Evolutionary conservation across 2,888 invertebrate genomes (phyloP), one percentile per base, ranked within the genome.

Genomic region (Hoplodrina blanda): DNA sequence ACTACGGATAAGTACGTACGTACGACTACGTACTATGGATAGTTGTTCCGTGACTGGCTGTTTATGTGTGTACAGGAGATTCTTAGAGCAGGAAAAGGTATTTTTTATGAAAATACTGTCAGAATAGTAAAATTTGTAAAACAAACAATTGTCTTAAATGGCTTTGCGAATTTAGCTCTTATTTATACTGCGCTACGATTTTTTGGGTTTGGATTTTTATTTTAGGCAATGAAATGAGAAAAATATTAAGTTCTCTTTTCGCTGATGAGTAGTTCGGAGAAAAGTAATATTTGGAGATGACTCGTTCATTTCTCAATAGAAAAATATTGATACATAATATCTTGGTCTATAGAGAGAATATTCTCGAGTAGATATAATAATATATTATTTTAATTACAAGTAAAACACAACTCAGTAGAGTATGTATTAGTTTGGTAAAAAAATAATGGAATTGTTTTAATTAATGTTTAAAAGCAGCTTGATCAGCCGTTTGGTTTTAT

Each of bases 61-160:
- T 25, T 25, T 25, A 25, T 25, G 25, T 25, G 25, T 2, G 25
- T 25, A 25, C 25, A 25, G 2, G 2, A 25, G 2, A 25, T 25
- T 25, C 25, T 2, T 25, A 25, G 25, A 25, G 25, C 25, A 2
- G n/a, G 25, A 2, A 25, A 25, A 25, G 25, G 25, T 25, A 2
- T 25, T 25, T 25, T 25, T 25, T 25, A n/a, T n/a, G 1, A 25
- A 25, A 25, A 25, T 2, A 25, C 41, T 46, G n/a, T n/a, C n/a
- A n/a, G n/a, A n/a, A n/a, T n/a, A n/a, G n/a, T n/a, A 67, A 63
- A 44, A 54, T 49, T 63, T 50, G n/a, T 63, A 66, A 66, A 71
- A 61, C 19, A 25, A 0, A 71, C 56, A 6, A 49, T 49, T 19
- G 50, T 60, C 50, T 13, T 17, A 55, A 46, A 63, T 62, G 46